Evolutionary conservation across 2,797 vertebrate species (phyloP), one percentile per base, ranked within the genome.

Genomic region (Oryzias sinensis): DNA sequence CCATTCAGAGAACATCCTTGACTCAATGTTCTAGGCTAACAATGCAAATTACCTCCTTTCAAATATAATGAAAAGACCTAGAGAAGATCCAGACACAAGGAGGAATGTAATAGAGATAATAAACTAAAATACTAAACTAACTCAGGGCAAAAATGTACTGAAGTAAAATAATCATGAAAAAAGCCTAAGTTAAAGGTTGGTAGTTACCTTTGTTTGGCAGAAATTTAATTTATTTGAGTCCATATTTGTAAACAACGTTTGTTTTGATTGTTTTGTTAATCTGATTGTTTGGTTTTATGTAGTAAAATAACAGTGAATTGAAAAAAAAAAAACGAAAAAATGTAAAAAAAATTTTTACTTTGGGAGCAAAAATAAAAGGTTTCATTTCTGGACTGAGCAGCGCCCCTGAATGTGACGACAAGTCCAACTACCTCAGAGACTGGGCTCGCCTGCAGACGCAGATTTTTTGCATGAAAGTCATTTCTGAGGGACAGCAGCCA

Each of bases 401-500:
- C 33, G 24, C 55, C 56, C 56, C 65, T 13, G 49, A 66, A 70
- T 68, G 51, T 41, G 59, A 79, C n/a, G 51, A 51, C 57, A 61
- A 72, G 59, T n/a, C 68, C 68, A 66, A 76, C 49, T 62, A 73
- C 75, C 69, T 54, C 37, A 72, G 70, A 81, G 79, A 58, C 63
- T 63, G 76, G 68, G 68, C 59, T 80, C 65, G 68, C 74, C 74
- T 63, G 61, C 58, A 74, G 74, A 65, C 65, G 43, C 75, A 75
- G 59, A 77, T 84, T 68, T 81, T 76, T 76, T 72, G 69, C 72
- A 29, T 65, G 68, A 77, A 59, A 77, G 77, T 77, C 79, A 76
- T 85, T 83, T 82, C 63, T 65, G 67, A 59, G 76, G 80, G 80
- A 80, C 76, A 70, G 70, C 71, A 74, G 80, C 72, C 82, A 78